A percentile compares a stretch with the other conserved stretches of the same genome.
These are phyloP conservation scores for Poeciliopsis gracilis DNA, from an alignment of 2,797 vertebrate genomes.

Conservation along the genomic window DNA sequence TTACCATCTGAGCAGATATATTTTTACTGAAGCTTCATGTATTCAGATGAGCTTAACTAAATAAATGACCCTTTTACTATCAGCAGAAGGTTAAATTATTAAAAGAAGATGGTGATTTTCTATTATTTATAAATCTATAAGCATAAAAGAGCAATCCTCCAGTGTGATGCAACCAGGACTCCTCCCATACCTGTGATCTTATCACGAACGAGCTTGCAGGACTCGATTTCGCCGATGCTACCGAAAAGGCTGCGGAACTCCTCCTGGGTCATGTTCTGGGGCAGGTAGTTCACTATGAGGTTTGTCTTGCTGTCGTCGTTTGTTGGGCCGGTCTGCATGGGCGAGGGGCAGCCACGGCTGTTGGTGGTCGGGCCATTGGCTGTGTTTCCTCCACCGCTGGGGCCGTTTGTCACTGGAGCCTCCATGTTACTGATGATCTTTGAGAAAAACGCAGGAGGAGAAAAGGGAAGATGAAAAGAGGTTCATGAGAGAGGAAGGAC, in stretches of 20 bases:
- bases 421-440: conserved; percentile 99
- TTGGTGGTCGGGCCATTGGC: conserved; percentile 97
- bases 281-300: conserved; percentile 99
- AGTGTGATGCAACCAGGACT: not conserved
- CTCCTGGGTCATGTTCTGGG: conserved; percentile 99
- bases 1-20: not conserved
- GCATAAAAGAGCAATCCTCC: not conserved
- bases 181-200: conserved; percentile 95
- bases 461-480: not conserved
- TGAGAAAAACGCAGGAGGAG: conserved; percentile 26
- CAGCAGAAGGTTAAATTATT: not conserved
- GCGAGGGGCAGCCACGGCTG: conserved; percentile 98
- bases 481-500: conserved; percentile 1
- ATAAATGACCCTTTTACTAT: not conserved
- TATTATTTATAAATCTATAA: not conserved
- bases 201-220: conserved; percentile 99
- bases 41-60: not conserved
- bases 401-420: conserved; percentile 99
- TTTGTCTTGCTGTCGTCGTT: conserved; percentile 99
- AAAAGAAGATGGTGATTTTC: not conserved
- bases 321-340: conserved; percentile 96
- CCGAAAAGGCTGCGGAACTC: conserved; percentile 99
- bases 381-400: conserved; percentile 89
- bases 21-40: not conserved
- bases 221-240: conserved; percentile 99